A percentile compares a stretch with the other conserved stretches of the same genome.
Evolutionary conservation across 2,797 vertebrate species (phyloP).

Genomic region (Danio choprae): DNA sequence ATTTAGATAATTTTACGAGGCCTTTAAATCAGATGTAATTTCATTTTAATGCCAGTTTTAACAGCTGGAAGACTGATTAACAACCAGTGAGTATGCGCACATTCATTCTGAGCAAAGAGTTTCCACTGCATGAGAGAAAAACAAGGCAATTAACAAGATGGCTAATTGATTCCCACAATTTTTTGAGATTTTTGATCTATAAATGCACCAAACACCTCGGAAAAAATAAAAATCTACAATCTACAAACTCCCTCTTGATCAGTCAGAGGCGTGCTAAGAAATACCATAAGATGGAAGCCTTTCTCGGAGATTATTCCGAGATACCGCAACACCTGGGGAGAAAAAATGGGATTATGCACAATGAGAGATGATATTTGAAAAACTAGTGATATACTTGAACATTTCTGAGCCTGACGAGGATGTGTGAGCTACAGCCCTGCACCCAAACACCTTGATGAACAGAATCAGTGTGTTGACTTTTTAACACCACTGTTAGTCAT

Average conservation of each 20-base stretch:
- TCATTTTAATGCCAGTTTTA: not conserved
- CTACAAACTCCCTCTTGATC: slow-evolving; percentile 57
- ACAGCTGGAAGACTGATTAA: not conserved
- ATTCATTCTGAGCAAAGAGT: slow-evolving; percentile 4
- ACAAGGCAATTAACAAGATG: not conserved
- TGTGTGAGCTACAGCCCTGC: not conserved
- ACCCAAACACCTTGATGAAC: not conserved
- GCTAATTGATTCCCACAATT: slow-evolving; percentile 1
- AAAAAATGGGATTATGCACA: slow-evolving; percentile 55
- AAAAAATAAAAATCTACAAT: slow-evolving; percentile 23
- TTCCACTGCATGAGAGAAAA: not conserved
- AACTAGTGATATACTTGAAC: not conserved
- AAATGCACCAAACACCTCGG: slow-evolving; percentile 49
- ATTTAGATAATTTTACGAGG: not conserved
- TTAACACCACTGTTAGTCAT: slow-evolving; percentile 41
- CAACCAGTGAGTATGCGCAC: slow-evolving; percentile 22
- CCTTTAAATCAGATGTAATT: not conserved
- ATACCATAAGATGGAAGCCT: slow-evolving; percentile 75
- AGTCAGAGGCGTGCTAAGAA: slow-evolving; percentile 50
- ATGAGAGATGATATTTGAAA: too few species aligned
- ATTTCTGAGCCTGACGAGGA: slow-evolving; percentile 1
- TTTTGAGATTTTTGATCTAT: slow-evolving; percentile 17
- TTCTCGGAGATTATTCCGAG: slow-evolving; percentile 73
- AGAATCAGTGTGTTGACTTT: slow-evolving; percentile 35
- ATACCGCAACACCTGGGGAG: slow-evolving; percentile 71